These are phyloP conservation scores for Xylocopa sonorina DNA, from an alignment of 1,140 invertebrate genomes.

Conservation along the genomic window DNA sequence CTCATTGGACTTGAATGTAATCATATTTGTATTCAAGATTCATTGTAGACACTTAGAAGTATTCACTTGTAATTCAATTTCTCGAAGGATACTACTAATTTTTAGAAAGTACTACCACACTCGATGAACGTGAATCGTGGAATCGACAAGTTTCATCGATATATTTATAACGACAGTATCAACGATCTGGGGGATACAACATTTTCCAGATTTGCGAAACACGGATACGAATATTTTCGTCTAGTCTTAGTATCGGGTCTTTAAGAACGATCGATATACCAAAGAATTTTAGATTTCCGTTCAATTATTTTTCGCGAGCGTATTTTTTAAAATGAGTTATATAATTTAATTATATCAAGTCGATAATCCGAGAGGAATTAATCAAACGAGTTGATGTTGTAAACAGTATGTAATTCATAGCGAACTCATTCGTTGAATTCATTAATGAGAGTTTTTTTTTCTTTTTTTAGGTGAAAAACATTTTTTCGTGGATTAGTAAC, in stretches of 20 bases:
- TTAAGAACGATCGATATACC: slow-evolving; percentile 71
- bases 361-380: neutral
- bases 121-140: slow-evolving; percentile 25
- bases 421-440: slow-evolving; percentile 1
- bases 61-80: slow-evolving; percentile 62
- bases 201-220: slow-evolving; percentile 34
- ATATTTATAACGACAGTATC: slow-evolving; percentile 28
- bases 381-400: slow-evolving; percentile 26
- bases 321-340: neutral
- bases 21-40: slow-evolving; percentile 66
- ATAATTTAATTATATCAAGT: slow-evolving; percentile 32
- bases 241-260: slow-evolving; percentile 74
- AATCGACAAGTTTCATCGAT: slow-evolving; percentile 27
- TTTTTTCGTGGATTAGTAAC: too few species aligned
- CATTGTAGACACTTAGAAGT: slow-evolving; percentile 55
- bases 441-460: too few species aligned
- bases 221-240: slow-evolving; percentile 69
- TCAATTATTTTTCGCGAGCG: slow-evolving; percentile 42
- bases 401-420: slow-evolving; percentile 4
- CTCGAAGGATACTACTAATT: slow-evolving; percentile 61
- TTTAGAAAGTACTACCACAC: slow-evolving; percentile 38
- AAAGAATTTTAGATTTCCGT: slow-evolving; percentile 62
- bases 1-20: slow-evolving; percentile 68
- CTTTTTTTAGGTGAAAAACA: too few species aligned
- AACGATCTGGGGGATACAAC: slow-evolving; percentile 17